Evolutionary conservation across 2,888 invertebrate genomes (phyloP).

Genomic region (Aleiodes alternator): DNA sequence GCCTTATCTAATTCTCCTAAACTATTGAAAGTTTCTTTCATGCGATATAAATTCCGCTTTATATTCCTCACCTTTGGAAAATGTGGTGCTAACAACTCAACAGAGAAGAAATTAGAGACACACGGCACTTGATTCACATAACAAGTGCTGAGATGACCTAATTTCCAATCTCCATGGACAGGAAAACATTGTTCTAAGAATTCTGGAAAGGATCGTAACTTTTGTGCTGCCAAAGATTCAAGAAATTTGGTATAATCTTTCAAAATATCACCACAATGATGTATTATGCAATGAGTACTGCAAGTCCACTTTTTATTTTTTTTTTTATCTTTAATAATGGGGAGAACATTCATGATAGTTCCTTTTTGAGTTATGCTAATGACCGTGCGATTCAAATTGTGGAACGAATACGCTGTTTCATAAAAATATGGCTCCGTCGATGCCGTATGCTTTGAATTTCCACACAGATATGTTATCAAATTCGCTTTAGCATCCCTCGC

Average conservation of each 20-base stretch:
- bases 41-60: neutral
- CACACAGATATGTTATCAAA: neutral
- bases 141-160: constrained; percentile 8
- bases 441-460: constrained; percentile 13
- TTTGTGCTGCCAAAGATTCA: neutral
- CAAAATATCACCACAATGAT: neutral
- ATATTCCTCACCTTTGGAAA: constrained; percentile 8
- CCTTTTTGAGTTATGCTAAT: neutral
- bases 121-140: constrained; percentile 13
- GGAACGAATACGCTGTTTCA: constrained; percentile 13
- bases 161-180: neutral
- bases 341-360: constrained; percentile 12
- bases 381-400: neutral
- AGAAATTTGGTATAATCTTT: neutral
- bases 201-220: neutral
- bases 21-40: neutral
- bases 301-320: constrained; percentile 8
- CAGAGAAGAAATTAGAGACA: neutral
- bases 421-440: constrained; percentile 35
- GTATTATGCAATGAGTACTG: constrained; percentile 21
- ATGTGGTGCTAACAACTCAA: constrained; percentile 2
- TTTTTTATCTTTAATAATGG: neutral
- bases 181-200: neutral
- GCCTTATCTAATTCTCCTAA: constrained; percentile 3
- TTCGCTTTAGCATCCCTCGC: neutral